These are phyloP conservation scores for Drosophila persimilis DNA, from an alignment of 1,140 invertebrate species.

Conservation along the genomic window DNA sequence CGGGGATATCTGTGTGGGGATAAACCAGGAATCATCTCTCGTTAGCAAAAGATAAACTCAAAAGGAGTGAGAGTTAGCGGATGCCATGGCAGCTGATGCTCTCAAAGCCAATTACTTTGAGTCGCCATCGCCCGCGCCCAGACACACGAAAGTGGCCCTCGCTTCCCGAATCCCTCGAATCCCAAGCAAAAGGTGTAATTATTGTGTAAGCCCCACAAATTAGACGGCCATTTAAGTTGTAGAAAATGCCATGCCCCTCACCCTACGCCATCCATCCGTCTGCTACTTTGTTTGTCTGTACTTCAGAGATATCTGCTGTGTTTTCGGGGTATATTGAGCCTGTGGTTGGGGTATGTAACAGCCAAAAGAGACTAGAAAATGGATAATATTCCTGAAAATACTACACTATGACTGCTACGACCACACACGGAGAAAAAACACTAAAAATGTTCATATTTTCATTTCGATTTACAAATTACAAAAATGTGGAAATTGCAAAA, in stretches of 20 bases:
- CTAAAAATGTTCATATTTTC: too few relatives aligned
- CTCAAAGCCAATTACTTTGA: slow-evolving; percentile 42
- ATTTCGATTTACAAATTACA: too few relatives aligned
- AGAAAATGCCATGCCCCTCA: slow-evolving; percentile 5
- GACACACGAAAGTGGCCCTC: slow-evolving; percentile 1
- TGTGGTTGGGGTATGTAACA: too few relatives aligned
- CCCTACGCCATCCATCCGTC: neutral
- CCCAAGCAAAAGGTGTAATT: slow-evolving; percentile 63
- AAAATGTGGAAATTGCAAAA: too few relatives aligned
- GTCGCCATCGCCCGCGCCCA: slow-evolving; percentile 12
- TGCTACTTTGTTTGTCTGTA: slow-evolving; percentile 24
- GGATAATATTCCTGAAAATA: too few relatives aligned
- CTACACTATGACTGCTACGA: too few relatives aligned
- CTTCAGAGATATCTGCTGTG: too few relatives aligned
- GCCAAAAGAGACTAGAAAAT: too few relatives aligned
- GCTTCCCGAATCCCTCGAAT: slow-evolving; percentile 21
- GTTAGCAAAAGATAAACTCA: neutral
- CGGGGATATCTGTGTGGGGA: slow-evolving; percentile 87
- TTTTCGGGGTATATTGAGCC: too few relatives aligned
- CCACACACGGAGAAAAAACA: too few relatives aligned
- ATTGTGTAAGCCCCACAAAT: slow-evolving; percentile 79
- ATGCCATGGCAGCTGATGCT: slow-evolving; percentile 20
- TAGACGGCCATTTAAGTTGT: slow-evolving; percentile 74
- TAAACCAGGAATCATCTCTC: neutral
- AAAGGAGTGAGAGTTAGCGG: neutral